Conservation (phyloP, 2,888 invertebrate genomes). For the Noctuana brunneofusca region DNA sequence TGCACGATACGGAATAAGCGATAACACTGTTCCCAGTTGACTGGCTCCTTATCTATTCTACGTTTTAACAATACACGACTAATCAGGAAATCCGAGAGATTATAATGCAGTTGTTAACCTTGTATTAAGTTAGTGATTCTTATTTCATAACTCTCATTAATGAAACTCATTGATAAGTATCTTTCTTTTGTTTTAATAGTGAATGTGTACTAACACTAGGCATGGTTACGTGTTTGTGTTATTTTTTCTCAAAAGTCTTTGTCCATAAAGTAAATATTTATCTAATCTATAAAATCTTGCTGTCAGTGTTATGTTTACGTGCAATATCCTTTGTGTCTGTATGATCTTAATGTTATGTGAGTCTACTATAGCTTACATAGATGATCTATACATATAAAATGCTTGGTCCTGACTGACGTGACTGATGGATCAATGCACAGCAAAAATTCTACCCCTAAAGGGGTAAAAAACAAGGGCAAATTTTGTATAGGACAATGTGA, state of each 20-base stretch:
- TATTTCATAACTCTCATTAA: not conserved
- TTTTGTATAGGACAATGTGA: no score
- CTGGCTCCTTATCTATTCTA: constrained; percentile 49
- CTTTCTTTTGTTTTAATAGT: not conserved
- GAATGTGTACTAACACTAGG: not conserved
- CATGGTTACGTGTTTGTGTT: constrained; percentile 26
- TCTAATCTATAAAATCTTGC: not conserved
- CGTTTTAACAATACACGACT: not conserved
- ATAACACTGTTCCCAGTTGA: constrained; percentile 51
- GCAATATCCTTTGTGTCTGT: not conserved
- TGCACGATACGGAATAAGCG: constrained; percentile 25
- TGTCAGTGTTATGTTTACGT: not conserved
- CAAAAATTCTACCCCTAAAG: no score
- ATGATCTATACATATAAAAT: no score
- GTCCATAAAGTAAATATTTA: constrained; percentile 23
- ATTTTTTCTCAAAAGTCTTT: constrained; percentile 19
- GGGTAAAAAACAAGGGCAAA: no score
- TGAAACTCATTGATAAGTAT: not conserved
- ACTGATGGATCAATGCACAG: no score
- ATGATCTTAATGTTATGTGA: no score
- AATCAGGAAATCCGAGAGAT: constrained; percentile 20
- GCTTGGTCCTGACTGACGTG: no score
- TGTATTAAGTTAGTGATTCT: constrained; percentile 2
- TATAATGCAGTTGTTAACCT: constrained; percentile 11
- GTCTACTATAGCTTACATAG: no score